phyloP scores from a whole-genome alignment of 2,888 invertebrate genomes.

The Agrotis puta region DNA sequence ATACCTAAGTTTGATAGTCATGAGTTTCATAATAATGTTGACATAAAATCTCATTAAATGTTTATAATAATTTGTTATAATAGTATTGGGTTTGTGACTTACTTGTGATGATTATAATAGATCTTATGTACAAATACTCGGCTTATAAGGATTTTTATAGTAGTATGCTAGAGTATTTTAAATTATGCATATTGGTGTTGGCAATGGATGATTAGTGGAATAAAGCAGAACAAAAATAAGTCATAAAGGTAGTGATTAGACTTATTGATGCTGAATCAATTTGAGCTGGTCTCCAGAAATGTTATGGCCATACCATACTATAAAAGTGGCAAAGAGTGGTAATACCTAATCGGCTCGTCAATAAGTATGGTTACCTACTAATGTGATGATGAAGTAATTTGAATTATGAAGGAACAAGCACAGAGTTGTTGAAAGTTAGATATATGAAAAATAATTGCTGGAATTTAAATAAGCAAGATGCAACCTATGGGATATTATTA shows the following conservation, averaged over 20 bases:
- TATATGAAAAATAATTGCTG: neutral
- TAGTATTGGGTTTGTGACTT: slow-evolving; percentile 68
- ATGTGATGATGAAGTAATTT: neutral
- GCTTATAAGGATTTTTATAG: slow-evolving; percentile 37
- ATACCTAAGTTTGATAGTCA: slow-evolving; percentile 23
- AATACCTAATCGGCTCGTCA: no score
- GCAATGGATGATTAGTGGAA: neutral
- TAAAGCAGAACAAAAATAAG: neutral
- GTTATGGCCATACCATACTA: no score
- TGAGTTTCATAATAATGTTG: slow-evolving; percentile 51
- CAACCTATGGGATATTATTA: neutral
- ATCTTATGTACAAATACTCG: slow-evolving; percentile 43
- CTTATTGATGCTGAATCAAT: no score
- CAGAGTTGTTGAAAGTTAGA: neutral
- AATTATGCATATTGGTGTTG: slow-evolving; percentile 7
- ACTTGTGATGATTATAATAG: slow-evolving; percentile 50
- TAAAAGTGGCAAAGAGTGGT: no score
- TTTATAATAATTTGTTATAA: slow-evolving; percentile 54
- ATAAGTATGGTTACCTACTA: neutral
- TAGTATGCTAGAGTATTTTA: slow-evolving; percentile 53
- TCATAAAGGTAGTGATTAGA: no score
- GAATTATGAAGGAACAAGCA: slow-evolving; percentile 10
- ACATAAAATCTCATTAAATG: slow-evolving; percentile 54
- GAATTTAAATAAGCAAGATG: slow-evolving; percentile 2
- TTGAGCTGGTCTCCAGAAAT: no score